A percentile compares a stretch with the other conserved stretches of the same genome.
Evolutionary conservation across 2,113 vertebrate species (phyloP).

Genomic region (human (Homo sapiens)): DNA sequence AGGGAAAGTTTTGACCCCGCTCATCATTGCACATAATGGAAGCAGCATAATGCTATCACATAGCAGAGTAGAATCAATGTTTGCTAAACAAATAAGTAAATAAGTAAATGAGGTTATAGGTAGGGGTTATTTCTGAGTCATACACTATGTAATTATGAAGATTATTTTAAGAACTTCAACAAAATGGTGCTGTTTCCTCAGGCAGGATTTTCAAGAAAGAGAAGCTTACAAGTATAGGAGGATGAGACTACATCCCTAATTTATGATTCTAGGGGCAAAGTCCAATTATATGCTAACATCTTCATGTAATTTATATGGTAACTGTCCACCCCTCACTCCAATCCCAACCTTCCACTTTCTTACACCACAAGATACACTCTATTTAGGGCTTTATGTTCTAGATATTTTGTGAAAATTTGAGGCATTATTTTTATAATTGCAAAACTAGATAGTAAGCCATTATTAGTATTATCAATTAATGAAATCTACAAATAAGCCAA

Average conservation of each 20-base stretch:
- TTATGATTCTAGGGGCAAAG: not conserved
- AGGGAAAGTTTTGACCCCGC: not conserved
- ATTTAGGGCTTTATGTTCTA: not conserved
- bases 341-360: not conserved
- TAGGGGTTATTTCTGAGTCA: not conserved
- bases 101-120: not conserved
- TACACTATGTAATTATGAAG: not conserved
- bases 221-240: not conserved
- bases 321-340: not conserved
- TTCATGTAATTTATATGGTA: not conserved
- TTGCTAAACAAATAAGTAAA: not conserved
- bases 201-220: not conserved
- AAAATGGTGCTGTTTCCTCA: not conserved
- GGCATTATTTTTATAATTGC: not conserved
- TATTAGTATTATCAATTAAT: not conserved
- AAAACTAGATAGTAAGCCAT: not conserved
- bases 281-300: not conserved
- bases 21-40: not conserved
- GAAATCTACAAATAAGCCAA: slow-evolving; percentile 38
- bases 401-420: not conserved
- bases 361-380: not conserved
- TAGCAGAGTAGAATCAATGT: not conserved
- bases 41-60: not conserved
- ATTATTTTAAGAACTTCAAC: not conserved
- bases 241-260: not conserved